A percentile compares a stretch with the other conserved stretches of the same genome.
Evolutionary conservation across 2,888 invertebrate species (phyloP).

Genomic region (Ophion costatus): DNA sequence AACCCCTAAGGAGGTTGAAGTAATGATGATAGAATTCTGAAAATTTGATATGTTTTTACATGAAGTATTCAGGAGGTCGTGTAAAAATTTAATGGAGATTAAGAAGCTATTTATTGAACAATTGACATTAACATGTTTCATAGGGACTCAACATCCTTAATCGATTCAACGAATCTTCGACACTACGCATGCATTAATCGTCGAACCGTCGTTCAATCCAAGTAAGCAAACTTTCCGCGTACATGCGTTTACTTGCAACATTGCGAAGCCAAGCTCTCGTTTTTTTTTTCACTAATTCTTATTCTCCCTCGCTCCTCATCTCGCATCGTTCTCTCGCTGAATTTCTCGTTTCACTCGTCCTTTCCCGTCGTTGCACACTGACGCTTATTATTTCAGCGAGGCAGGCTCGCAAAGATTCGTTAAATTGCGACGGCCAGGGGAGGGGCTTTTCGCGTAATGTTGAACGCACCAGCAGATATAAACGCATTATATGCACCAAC

Average conservation of each 20-base stretch:
- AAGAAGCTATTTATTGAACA: too few species aligned
- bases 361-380: not conserved
- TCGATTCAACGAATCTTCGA: not conserved
- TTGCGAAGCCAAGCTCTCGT: not conserved
- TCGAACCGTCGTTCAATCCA: not conserved
- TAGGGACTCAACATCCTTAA: too few species aligned
- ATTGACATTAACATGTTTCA: too few species aligned
- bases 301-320: not conserved
- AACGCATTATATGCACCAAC: not conserved
- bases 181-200: not conserved
- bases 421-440: constrained; percentile 1
- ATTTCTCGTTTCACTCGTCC: not conserved
- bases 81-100: too few species aligned
- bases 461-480: not conserved
- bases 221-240: not conserved
- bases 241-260: not conserved
- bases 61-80: too few species aligned
- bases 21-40: too few species aligned
- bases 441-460: constrained; percentile 5
- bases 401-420: constrained; percentile 1
- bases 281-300: not conserved
- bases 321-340: not conserved
- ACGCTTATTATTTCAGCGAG: constrained; percentile 8
- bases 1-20: too few species aligned
- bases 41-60: too few species aligned